phyloP scores from a whole-genome alignment of 2,888 invertebrate genomes.

The Eupithecia vulgata region DNA sequence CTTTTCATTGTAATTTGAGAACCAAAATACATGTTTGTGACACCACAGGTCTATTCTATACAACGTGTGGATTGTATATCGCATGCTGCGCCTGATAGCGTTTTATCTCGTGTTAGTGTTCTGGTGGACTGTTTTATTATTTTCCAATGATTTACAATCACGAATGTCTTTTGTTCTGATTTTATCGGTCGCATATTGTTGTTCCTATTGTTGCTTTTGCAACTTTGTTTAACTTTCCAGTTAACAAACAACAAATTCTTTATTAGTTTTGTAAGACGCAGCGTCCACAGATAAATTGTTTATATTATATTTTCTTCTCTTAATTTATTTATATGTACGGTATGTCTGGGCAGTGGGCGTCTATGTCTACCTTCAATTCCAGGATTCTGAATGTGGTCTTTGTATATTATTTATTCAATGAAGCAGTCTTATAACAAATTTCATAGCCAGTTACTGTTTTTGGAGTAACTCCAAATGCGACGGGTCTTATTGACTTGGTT shows the following conservation, averaged over 20 bases:
- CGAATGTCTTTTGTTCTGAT: constrained; percentile 47
- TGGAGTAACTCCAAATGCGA: constrained; percentile 69
- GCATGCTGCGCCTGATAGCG: constrained; percentile 58
- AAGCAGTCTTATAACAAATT: constrained; percentile 33
- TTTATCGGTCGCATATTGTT: constrained; percentile 40
- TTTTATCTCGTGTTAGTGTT: constrained; percentile 58
- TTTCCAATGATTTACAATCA: constrained; percentile 44
- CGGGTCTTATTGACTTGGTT: constrained; percentile 61
- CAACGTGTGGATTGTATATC: constrained; percentile 26
- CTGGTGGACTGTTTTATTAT: constrained; percentile 57
- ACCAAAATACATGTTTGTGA: neutral
- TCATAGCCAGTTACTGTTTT: constrained; percentile 61
- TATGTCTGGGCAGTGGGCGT: constrained; percentile 34
- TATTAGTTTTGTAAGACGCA: neutral
- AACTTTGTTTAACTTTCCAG: constrained; percentile 24
- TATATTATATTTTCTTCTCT: constrained; percentile 40
- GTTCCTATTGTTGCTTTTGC: constrained; percentile 39
- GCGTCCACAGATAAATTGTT: neutral
- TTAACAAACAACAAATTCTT: constrained; percentile 20
- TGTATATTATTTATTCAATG: constrained; percentile 31
- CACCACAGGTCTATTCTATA: constrained; percentile 8
- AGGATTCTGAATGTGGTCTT: constrained; percentile 23
- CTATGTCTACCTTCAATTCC: constrained; percentile 27
- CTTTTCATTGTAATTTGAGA: constrained; percentile 12
- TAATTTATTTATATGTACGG: constrained; percentile 29